phyloP scores from a whole-genome alignment of 2,113 vertebrate species.

The Ailurus styani region DNA sequence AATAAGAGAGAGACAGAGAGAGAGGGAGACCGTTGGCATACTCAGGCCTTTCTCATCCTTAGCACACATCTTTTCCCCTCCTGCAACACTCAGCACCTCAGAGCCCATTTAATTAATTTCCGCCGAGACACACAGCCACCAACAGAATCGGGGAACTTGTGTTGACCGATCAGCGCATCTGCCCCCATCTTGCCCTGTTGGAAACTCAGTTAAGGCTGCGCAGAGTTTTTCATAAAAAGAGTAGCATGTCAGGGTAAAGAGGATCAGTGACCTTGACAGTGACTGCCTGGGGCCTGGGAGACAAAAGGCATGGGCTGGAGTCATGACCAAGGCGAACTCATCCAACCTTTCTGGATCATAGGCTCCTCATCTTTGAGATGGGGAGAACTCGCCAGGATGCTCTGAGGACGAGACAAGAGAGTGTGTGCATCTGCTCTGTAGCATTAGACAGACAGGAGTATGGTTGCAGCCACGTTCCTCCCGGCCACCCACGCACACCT shows the following conservation, averaged over 20 bases:
- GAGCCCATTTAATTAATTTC: neutral
- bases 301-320: neutral
- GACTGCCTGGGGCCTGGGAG: neutral
- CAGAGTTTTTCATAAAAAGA: neutral
- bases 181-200: neutral
- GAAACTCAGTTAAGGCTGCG: neutral
- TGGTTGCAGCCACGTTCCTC: fast-evolving
- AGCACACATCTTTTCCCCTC: neutral
- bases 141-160: neutral
- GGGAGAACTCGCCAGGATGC: neutral
- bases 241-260: neutral
- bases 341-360: neutral
- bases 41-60: neutral
- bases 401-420: neutral
- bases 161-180: neutral
- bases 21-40: neutral
- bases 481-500: fast-evolving
- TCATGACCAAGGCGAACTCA: neutral
- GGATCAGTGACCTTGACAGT: neutral
- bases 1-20: neutral
- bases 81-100: neutral
- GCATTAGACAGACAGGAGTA: neutral
- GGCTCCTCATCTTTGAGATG: neutral
- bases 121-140: neutral
- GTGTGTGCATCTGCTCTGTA: neutral